Percentiles rank a stretch among this genome's conserved stretches.
Conservation (phyloP, 2,888 invertebrate genomes). For the Cyclophora albipunctata region DNA sequence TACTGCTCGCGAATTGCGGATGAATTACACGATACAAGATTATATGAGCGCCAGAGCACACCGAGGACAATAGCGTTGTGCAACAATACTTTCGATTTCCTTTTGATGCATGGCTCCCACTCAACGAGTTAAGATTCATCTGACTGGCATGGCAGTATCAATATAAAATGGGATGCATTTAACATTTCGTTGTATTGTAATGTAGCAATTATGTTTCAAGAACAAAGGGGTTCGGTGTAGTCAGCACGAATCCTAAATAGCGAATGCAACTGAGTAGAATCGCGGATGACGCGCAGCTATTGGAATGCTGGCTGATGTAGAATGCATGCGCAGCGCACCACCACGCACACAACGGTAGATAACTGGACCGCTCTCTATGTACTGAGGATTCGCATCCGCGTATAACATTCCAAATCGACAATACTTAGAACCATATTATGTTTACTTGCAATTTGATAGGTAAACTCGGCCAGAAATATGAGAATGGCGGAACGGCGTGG, state of each 20-base stretch:
- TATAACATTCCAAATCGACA: conserved; percentile 19
- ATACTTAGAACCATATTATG: conserved; percentile 21
- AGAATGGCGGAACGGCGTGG: conserved; percentile 46
- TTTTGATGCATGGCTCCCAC: conserved; percentile 36
- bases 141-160: conserved; percentile 16
- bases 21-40: conserved; percentile 39
- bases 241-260: conserved; percentile 43
- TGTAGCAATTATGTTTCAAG: conserved; percentile 32
- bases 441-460: conserved; percentile 42
- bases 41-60: conserved; percentile 21
- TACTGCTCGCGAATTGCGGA: conserved; percentile 32
- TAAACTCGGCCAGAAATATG: conserved; percentile 28
- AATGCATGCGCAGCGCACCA: conserved; percentile 46
- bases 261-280: conserved; percentile 47
- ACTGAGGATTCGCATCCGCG: conserved; percentile 38
- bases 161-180: conserved; percentile 27
- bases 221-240: conserved; percentile 37
- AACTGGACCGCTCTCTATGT: conserved; percentile 41
- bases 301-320: conserved; percentile 63
- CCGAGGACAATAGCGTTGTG: conserved; percentile 56
- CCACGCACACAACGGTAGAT: conserved; percentile 37
- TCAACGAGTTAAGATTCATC: conserved; percentile 26
- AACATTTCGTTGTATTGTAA: conserved; percentile 25
- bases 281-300: conserved; percentile 54
- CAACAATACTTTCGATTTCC: conserved; percentile 56